These are phyloP conservation scores for Pantherophis alleghaniensis DNA, from an alignment of 2,797 vertebrate species.

Conservation along the genomic window DNA sequence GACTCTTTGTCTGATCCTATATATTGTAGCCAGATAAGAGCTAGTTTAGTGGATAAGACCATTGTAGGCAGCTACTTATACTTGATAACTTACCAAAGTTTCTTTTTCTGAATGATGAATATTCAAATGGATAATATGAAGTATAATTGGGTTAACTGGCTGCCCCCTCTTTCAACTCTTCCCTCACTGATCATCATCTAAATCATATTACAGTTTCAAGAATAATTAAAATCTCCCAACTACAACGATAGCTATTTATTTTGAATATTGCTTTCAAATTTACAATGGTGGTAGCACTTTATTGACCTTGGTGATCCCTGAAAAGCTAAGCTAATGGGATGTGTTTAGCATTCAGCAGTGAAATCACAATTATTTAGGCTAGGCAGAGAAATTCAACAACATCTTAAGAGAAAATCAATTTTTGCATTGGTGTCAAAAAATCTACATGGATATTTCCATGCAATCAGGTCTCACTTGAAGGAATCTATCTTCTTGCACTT, in stretches of 20 bases:
- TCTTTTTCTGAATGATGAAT: neutral
- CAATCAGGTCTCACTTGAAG: neutral
- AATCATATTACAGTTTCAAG: neutral
- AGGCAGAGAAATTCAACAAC: neutral
- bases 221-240: neutral
- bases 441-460: neutral
- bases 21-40: neutral
- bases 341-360: neutral
- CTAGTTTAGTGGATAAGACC: neutral
- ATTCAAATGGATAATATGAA: conserved; percentile 2
- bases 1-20: neutral
- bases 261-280: neutral
- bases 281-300: neutral
- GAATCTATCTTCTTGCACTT: neutral
- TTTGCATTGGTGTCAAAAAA: neutral
- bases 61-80: neutral
- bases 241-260: neutral
- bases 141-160: neutral
- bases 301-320: neutral
- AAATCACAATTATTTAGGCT: neutral
- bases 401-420: neutral
- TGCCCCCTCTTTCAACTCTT: neutral
- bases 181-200: neutral
- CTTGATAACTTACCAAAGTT: neutral
- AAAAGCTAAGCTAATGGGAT: neutral